phyloP scores from a whole-genome alignment of 1,140 invertebrate species.

The Hyles vespertilio region DNA sequence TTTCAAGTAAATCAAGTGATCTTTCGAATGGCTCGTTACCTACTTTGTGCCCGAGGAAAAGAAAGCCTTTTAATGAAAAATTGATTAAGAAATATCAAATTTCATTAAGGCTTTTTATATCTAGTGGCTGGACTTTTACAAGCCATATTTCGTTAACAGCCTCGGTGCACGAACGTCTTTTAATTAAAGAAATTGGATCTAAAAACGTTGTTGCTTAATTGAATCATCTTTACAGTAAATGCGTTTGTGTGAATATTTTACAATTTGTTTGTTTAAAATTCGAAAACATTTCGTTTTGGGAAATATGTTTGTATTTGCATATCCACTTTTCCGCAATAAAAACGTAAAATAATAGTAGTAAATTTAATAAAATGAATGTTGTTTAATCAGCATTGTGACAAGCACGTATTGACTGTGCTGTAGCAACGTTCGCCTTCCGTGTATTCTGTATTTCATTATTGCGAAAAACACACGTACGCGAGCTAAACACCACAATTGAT shows the following conservation, averaged over 20 bases:
- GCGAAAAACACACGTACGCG: too few relatives aligned
- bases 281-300: too few relatives aligned
- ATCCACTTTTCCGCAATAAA: too few relatives aligned
- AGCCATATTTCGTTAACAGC: conserved; percentile 26
- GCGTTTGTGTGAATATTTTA: too few relatives aligned
- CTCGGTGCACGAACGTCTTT: conserved; percentile 30
- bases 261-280: too few relatives aligned
- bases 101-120: conserved; percentile 6
- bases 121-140: conserved; percentile 8
- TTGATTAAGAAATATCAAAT: conserved; percentile 11
- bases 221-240: not conserved
- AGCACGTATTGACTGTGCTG: conserved; percentile 20
- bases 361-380: too few relatives aligned
- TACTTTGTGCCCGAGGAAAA: conserved; percentile 6
- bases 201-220: conserved; percentile 2
- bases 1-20: conserved; percentile 16
- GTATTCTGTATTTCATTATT: conserved; percentile 14
- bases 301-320: too few relatives aligned
- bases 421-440: conserved; percentile 18
- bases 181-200: conserved; percentile 37
- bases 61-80: conserved; percentile 13
- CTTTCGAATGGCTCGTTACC: conserved; percentile 8
- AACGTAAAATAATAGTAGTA: too few relatives aligned
- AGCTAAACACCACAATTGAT: too few relatives aligned
- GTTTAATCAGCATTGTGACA: too few relatives aligned